These are phyloP conservation scores for Aporophyla nigra DNA, from an alignment of 2,888 invertebrate species.

Conservation along the genomic window DNA sequence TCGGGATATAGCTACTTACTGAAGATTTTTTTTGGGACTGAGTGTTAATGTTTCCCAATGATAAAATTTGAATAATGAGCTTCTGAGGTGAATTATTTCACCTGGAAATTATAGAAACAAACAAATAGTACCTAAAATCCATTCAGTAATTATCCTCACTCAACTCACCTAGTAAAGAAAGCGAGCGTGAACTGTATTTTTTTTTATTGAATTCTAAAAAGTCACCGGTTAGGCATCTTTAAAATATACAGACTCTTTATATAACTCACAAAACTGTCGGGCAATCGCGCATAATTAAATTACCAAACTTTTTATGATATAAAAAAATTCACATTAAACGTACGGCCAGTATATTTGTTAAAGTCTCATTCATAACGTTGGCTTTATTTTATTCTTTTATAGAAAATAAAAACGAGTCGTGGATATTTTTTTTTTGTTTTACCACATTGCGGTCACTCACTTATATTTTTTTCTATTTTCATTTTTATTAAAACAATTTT, in stretches of 20 bases:
- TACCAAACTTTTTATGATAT: constrained; percentile 18
- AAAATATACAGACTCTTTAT: background rate
- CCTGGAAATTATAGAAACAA: background rate
- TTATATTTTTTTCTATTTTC: constrained; percentile 52
- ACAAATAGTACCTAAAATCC: constrained; percentile 14
- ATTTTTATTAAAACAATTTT: constrained; percentile 63
- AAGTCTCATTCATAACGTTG: constrained; percentile 55
- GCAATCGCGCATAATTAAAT: constrained; percentile 40
- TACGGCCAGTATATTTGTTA: constrained; percentile 31
- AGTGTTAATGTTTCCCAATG: background rate
- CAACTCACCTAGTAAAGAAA: constrained; percentile 18
- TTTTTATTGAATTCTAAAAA: background rate
- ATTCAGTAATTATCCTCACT: constrained; percentile 46
- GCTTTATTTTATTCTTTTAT: constrained; percentile 35
- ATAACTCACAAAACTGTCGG: constrained; percentile 22
- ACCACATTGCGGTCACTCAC: constrained; percentile 58
- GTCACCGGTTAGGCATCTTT: background rate
- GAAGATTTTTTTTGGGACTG: background rate
- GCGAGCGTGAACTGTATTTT: constrained; percentile 19
- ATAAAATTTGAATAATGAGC: background rate
- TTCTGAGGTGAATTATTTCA: constrained; percentile 1
- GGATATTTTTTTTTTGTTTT: constrained; percentile 30
- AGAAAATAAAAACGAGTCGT: constrained; percentile 31
- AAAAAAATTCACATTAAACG: constrained; percentile 27
- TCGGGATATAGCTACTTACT: background rate